These are phyloP conservation scores for Festucalex cinctus DNA, from an alignment of 2,113 vertebrate genomes.

Conservation along the genomic window DNA sequence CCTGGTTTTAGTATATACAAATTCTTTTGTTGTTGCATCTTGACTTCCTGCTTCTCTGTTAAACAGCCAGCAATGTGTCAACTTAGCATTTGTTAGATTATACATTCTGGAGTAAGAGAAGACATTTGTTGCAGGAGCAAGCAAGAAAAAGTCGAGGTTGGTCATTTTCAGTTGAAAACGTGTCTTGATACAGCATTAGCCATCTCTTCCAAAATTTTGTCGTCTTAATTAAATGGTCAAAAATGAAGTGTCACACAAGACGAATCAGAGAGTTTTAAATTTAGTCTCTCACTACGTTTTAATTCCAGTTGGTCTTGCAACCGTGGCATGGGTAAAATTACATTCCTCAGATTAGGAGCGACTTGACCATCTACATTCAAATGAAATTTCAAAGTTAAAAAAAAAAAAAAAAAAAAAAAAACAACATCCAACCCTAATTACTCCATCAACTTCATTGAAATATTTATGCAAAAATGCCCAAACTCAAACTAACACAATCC, in stretches of 20 bases:
- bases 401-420: too few species aligned
- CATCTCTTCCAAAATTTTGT: not conserved
- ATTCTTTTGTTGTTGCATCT: conserved; percentile 59
- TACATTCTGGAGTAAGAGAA: conserved; percentile 90
- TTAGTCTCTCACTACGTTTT: not conserved
- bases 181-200: not conserved
- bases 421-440: not conserved
- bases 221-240: not conserved
- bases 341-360: not conserved
- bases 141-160: conserved; percentile 63
- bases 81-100: conserved; percentile 64
- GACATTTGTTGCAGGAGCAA: conserved; percentile 82
- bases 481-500: not conserved
- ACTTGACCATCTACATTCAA: not conserved
- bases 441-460: not conserved
- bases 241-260: too few species aligned
- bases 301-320: not conserved
- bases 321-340: conserved; percentile 2
- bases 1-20: conserved; percentile 94
- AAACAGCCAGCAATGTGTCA: conserved; percentile 83
- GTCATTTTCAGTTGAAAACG: conserved; percentile 10
- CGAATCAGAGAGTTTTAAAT: not conserved
- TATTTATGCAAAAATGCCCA: not conserved
- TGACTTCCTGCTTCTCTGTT: conserved; percentile 69
- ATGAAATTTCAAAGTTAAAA: conserved; percentile 1